Base-by-base conservation (phyloP, 2,888 invertebrate genomes). In the Spialia ferax region DNA sequence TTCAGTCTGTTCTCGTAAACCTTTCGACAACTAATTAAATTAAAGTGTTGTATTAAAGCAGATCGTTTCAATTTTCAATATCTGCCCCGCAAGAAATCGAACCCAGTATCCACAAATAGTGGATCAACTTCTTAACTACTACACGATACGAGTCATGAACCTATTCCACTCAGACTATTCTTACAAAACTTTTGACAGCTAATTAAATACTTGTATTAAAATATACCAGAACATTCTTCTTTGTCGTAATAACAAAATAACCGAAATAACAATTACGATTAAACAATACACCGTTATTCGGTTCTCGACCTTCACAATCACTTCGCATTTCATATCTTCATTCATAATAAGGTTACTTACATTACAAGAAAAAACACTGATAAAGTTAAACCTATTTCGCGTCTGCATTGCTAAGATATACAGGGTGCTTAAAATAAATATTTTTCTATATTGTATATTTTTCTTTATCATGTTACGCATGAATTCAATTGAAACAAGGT, bases 231-330 rank as follows among this genome's bases (percentile, higher is more conserved):
- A 38, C 38, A 38, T 38, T 38, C 6, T 38, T 38, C n/a, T n/a
- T n/a, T 5, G n/a, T 38, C 8, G n/a, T 38, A 15, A 38, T 38
- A n/a, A 38, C n/a, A 38, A n/a, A n/a, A 6, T 38, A 38, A 50
- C 13, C 26, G 3, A 50, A 61, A 13, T 32, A 50, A 35, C 35
- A n/a, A 52, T 22, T 22, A 35, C 35, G 32, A 35, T 48, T 26
- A 29, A 26, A 22, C 55, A 45, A 18, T 45, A 60, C 23, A 29
- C 15, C 11, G 38, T 50, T 38, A 65, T 52, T 59, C 65, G 59
- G 59, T 8, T 59, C 2, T 38, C 65, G 52, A 65, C 65, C 65
- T 65, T 65, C 65, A 42, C 57, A 64, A 64, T 66, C 66, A 52
- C 60, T 59, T 54, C 35, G 11, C 29, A 29, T 13, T 66, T 60